Evolutionary conservation across 2,113 vertebrate genomes (phyloP), one percentile per base, ranked within the genome.

Genomic region (Anarhynchus alexandrinus): DNA sequence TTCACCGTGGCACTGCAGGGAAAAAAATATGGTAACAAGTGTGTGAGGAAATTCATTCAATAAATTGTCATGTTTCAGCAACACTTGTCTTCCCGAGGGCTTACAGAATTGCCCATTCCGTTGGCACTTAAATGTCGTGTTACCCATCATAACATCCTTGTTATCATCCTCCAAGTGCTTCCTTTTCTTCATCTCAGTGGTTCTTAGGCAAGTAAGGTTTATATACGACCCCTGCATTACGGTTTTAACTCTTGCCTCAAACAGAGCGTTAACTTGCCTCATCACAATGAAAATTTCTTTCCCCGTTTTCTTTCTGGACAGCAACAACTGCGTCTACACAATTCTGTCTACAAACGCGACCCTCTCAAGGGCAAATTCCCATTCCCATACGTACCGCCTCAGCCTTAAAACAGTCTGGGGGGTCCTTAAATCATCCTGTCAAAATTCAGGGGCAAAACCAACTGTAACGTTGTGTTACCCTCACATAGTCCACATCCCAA

Each of bases 61-160:
- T 89, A 93, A 85, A 91, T 69, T 51, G 57, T 85, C 77, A 8
- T 61, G 91, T 95, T 94, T 76, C 88, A 91, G 91, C 57, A 86
- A 62, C 66, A 29, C 74, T 92, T 85, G 81, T 95, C 86, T 94
- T 95, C 93, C 91, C 69, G 57, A 94, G 86, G 94, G 89, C 77
- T 91, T 76, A 70, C 4, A 21, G 45, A 97, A 94, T 87, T 91
- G 66, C 66, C 81, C 83, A 51, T 94, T 96, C 81, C 70, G 73
- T 0, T 47, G 81, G 49, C 84, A 91, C 73, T 95, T 93, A 45
- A 62, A 66, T 16, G 83, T 32, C 26, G 0, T 62, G 77, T 58
- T 89, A 72, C 84, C 86, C 83, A 93, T 91, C 81, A 58, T 93
- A 85, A 94, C 18, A 65, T 36, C 88, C 93, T 93, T 94, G 91